These are phyloP conservation scores for Xestia rhomboidea DNA, from an alignment of 2,888 invertebrate species.

Conservation along the genomic window DNA sequence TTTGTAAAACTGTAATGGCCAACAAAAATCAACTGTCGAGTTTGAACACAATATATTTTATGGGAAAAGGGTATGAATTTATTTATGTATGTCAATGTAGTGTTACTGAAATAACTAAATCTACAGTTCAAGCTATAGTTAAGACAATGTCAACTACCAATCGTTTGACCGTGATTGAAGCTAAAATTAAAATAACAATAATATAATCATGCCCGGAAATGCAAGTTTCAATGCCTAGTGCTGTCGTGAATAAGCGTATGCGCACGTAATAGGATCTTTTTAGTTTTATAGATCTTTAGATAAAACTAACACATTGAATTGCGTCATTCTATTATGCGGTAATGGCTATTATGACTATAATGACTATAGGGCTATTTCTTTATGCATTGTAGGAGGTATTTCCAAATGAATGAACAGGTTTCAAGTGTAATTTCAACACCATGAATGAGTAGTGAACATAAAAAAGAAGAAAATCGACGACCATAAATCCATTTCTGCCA, in stretches of 20 bases:
- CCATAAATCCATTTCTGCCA: too few species aligned
- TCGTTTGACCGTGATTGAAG: constrained; percentile 40
- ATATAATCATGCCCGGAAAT: constrained; percentile 49
- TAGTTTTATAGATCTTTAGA: background rate
- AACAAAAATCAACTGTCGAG: too few species aligned
- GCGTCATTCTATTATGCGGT: constrained; percentile 15
- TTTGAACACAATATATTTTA: too few species aligned
- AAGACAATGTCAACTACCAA: constrained; percentile 10
- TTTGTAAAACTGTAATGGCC: too few species aligned
- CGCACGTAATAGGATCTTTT: background rate
- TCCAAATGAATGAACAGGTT: background rate
- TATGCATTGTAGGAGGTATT: background rate
- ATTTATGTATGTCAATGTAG: background rate
- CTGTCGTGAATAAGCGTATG: constrained; percentile 24
- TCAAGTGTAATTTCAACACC: background rate
- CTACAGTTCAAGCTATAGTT: background rate
- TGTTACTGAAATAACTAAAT: background rate
- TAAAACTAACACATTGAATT: constrained; percentile 27
- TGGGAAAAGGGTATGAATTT: too few species aligned
- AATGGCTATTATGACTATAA: constrained; percentile 2
- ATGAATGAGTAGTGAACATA: background rate
- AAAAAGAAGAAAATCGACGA: background rate
- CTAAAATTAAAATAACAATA: constrained; percentile 37
- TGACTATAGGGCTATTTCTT: constrained; percentile 21
- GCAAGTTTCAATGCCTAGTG: constrained; percentile 33